Percentiles rank a stretch among this genome's conserved stretches.
These are phyloP conservation scores for Acanthurus tractus DNA, from an alignment of 2,797 vertebrate genomes.

Conservation along the genomic window DNA sequence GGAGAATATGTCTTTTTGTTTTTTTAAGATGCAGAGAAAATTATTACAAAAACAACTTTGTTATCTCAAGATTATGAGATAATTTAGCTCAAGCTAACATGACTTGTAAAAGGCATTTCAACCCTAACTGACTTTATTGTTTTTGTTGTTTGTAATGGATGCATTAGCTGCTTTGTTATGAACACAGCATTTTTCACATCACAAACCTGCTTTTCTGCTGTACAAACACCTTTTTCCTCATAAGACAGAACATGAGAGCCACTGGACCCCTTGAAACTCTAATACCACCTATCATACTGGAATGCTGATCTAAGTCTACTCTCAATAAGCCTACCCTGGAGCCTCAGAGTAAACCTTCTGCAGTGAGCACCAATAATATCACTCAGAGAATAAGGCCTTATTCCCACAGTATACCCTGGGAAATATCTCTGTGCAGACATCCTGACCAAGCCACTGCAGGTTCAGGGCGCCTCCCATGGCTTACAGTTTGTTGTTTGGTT, in stretches of 20 bases:
- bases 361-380: constrained; percentile 55
- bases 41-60: neutral
- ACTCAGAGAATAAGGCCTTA: constrained; percentile 34
- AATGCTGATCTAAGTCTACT: constrained; percentile 72
- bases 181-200: constrained; percentile 5
- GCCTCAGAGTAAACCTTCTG: constrained; percentile 65
- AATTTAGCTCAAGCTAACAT: neutral
- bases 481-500: constrained; percentile 58
- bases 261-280: constrained; percentile 49
- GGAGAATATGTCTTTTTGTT: constrained; percentile 20
- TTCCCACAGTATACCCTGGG: constrained; percentile 81
- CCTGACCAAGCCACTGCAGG: constrained; percentile 38
- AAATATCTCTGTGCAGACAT: constrained; percentile 68
- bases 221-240: constrained; percentile 2
- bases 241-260: constrained; percentile 46
- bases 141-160: neutral
- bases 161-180: neutral
- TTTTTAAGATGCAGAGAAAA: constrained; percentile 11
- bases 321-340: constrained; percentile 71
- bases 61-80: constrained; percentile 8
- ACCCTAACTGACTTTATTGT: neutral
- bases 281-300: constrained; percentile 73
- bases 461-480: constrained; percentile 45
- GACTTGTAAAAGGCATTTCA: neutral
- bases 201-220: constrained; percentile 2